These are phyloP conservation scores for Lysiphlebus fabarum DNA, from an alignment of 1,140 invertebrate genomes.

Conservation along the genomic window DNA sequence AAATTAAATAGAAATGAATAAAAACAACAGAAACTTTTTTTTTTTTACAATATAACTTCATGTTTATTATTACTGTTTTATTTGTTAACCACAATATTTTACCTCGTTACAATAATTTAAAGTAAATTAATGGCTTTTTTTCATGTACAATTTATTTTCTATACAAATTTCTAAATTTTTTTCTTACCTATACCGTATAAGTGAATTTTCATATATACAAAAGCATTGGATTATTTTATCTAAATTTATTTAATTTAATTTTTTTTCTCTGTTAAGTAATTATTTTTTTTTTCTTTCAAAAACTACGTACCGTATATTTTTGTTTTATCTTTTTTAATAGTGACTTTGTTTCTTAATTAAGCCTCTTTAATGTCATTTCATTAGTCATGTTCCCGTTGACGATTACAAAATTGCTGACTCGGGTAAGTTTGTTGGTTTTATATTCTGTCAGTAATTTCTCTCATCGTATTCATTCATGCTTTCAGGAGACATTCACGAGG, in stretches of 20 bases:
- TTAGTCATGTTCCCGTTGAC: conserved; percentile 9
- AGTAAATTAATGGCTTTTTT: conserved; percentile 4
- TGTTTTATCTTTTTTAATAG: background rate
- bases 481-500: background rate
- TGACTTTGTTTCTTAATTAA: conserved; percentile 11
- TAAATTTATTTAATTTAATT: conserved; percentile 13
- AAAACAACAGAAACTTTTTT: too few relatives aligned
- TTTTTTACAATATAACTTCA: conserved; percentile 46
- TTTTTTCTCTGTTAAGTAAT: too few relatives aligned
- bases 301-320: background rate
- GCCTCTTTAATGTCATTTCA: conserved; percentile 6
- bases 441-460: background rate
- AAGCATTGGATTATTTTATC: conserved; percentile 26
- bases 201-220: conserved; percentile 37
- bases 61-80: conserved; percentile 47
- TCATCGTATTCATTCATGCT: background rate
- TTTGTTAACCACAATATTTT: conserved; percentile 44
- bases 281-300: conserved; percentile 13
- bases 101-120: conserved; percentile 20
- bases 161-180: conserved; percentile 28
- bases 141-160: conserved; percentile 41
- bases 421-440: background rate
- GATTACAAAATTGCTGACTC: conserved; percentile 6
- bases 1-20: background rate
- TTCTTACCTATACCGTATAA: conserved; percentile 22